These are phyloP conservation scores for Napeogenes sylphis DNA, from an alignment of 2,888 invertebrate species.

Conservation along the genomic window DNA sequence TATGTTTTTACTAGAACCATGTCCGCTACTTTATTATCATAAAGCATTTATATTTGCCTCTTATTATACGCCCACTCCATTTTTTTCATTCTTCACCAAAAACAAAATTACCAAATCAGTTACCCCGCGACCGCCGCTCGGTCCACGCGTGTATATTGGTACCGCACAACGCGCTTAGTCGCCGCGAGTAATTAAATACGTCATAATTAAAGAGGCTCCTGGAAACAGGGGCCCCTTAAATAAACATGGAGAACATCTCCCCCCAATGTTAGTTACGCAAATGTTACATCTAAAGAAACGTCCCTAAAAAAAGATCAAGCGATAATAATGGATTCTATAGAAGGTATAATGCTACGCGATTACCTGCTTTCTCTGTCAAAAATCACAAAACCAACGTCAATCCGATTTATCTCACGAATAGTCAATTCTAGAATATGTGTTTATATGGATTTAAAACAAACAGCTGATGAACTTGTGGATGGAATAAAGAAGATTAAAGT, in stretches of 20 bases:
- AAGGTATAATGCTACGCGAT: constrained; percentile 24
- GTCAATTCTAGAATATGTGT: constrained; percentile 26
- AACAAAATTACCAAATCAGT: too few relatives aligned
- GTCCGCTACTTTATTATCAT: too few relatives aligned
- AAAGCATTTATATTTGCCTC: too few relatives aligned
- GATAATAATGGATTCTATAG: constrained; percentile 26
- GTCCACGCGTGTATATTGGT: too few relatives aligned
- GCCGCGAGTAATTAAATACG: too few relatives aligned
- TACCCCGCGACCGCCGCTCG: too few relatives aligned
- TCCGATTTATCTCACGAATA: constrained; percentile 24
- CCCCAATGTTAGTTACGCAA: not conserved
- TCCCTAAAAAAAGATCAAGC: constrained; percentile 32
- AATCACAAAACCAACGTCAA: constrained; percentile 13
- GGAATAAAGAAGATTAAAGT: constrained; percentile 16
- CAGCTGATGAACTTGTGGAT: constrained; percentile 20
- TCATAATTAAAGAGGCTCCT: not conserved
- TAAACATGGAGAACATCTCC: too few relatives aligned
- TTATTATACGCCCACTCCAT: too few relatives aligned
- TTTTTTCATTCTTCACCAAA: too few relatives aligned
- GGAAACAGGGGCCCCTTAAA: constrained; percentile 15
- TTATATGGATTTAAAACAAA: constrained; percentile 23
- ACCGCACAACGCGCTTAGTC: too few relatives aligned
- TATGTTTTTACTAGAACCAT: too few relatives aligned
- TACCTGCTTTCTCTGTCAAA: constrained; percentile 19
- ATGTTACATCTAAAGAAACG: constrained; percentile 6